These are phyloP conservation scores for Macrophya alboannulata DNA, from an alignment of 2,888 invertebrate species.

Conservation along the genomic window DNA sequence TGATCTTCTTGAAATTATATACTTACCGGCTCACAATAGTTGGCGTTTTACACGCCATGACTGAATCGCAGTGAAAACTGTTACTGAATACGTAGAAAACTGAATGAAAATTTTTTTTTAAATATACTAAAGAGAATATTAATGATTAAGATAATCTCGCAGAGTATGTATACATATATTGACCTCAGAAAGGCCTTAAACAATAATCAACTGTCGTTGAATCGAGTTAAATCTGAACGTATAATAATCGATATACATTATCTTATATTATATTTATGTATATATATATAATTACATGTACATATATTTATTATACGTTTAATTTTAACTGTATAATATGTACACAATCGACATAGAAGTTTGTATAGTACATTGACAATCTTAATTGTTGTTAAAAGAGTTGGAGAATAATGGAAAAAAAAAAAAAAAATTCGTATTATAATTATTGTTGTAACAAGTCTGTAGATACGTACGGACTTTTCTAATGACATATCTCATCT, in stretches of 20 bases:
- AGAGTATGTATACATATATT: not conserved
- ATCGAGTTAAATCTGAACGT: not conserved
- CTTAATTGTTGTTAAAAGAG: not conserved
- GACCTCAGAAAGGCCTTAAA: constrained; percentile 1
- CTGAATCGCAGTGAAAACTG: constrained; percentile 7
- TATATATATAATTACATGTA: too few species aligned
- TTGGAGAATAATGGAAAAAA: not conserved
- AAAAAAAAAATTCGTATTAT: not conserved
- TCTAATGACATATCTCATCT: constrained; percentile 3
- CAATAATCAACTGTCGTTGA: not conserved
- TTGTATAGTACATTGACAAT: constrained; percentile 7
- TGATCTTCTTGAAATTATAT: not conserved
- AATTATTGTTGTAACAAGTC: not conserved
- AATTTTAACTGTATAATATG: not conserved
- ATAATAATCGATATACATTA: not conserved
- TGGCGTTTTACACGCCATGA: not conserved
- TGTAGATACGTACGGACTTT: not conserved
- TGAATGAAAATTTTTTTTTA: not conserved
- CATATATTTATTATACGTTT: not conserved
- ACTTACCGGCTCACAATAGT: not conserved
- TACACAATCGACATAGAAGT: not conserved
- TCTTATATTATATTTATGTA: too few species aligned
- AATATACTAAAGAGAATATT: not conserved
- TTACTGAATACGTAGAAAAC: constrained; percentile 1
- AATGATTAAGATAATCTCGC: not conserved